These are phyloP conservation scores for Remorina albescens DNA, from an alignment of 2,797 vertebrate species.

Conservation along the genomic window DNA sequence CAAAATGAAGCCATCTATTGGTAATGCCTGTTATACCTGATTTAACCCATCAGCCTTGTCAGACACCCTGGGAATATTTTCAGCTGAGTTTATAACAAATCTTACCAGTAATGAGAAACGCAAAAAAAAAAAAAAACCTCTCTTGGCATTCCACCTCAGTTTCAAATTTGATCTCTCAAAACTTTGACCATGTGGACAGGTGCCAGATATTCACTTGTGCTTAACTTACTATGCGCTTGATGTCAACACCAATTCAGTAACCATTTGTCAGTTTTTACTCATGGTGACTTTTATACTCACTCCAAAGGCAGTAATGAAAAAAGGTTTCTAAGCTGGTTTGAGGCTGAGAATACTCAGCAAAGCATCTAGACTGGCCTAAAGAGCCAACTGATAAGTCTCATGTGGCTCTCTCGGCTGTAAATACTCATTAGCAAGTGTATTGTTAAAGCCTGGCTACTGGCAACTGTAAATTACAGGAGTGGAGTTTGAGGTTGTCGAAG, in stretches of 20 bases:
- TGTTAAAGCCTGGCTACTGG: conserved; percentile 33
- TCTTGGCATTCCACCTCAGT: no score
- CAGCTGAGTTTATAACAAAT: no score
- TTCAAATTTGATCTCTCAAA: neutral
- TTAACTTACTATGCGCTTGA: neutral
- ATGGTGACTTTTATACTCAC: conserved; percentile 5
- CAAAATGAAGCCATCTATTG: no score
- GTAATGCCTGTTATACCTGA: no score
- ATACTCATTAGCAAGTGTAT: conserved; percentile 61
- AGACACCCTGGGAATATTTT: neutral
- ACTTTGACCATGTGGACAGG: neutral
- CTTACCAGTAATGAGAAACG: neutral
- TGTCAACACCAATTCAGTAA: neutral
- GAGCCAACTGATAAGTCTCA: conserved; percentile 50
- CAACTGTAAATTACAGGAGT: conserved; percentile 46
- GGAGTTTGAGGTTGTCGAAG: conserved; percentile 21
- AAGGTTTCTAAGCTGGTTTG: conserved; percentile 8
- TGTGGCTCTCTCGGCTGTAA: conserved; percentile 57
- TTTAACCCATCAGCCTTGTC: neutral
- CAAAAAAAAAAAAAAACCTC: neutral
- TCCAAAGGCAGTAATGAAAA: neutral
- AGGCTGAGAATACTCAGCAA: conserved; percentile 22
- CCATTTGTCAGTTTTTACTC: conserved; percentile 11
- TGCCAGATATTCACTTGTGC: neutral
- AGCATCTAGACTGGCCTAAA: conserved; percentile 29